Evolutionary conservation across 1,140 invertebrate genomes (phyloP), one percentile per base, ranked within the genome.

Genomic region (Dinoponera quadriceps): DNA sequence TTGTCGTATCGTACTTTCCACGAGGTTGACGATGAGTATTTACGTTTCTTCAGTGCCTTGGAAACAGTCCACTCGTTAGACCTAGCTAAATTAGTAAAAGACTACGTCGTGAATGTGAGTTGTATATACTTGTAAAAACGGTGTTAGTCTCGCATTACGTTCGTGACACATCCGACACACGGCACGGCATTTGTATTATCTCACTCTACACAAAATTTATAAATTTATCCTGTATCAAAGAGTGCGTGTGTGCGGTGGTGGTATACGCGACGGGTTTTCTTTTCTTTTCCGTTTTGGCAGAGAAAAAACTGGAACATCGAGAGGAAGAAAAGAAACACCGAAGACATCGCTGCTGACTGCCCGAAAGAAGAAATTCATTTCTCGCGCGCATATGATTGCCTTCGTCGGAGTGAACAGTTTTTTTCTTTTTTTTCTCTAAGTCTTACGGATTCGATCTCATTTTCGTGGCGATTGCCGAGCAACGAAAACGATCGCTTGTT

Each of bases 191-290:
- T 62, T 25, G 25, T 55, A 54, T 25, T 9, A 22, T 44, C 59
- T 44, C 11, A 9, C 38, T 44, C 38, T 44, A 7, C 29, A 20
- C 14, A 57, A 69, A 27, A 69, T 22, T 69, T 22, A 80, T 59
- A 80, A 80, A 80, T 69, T 80, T 80, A 71, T 71, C 38, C 16
- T 69, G 75, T 69, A 80, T 71, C 65, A 57, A 80, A 48, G 38
- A 44, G 33, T 71, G 51, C 38, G 7, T 72, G 38, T 44, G 38
- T 44, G 7, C 11, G 38, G 38, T 33, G 33, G 7, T 33, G 33
- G 7, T 20, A 9, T 57, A 38, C 44, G 18, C 38, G 27, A 77
- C 49, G 54, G 18, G 44, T 69, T 65, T 44, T 9, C 38, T 44
- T 44, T 44, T 44, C 11, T 44, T 5, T 44, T 44, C 7, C 38